These are phyloP conservation scores for Digitonthophagus gazella DNA, from an alignment of 2,888 invertebrate species.

Conservation along the genomic window DNA sequence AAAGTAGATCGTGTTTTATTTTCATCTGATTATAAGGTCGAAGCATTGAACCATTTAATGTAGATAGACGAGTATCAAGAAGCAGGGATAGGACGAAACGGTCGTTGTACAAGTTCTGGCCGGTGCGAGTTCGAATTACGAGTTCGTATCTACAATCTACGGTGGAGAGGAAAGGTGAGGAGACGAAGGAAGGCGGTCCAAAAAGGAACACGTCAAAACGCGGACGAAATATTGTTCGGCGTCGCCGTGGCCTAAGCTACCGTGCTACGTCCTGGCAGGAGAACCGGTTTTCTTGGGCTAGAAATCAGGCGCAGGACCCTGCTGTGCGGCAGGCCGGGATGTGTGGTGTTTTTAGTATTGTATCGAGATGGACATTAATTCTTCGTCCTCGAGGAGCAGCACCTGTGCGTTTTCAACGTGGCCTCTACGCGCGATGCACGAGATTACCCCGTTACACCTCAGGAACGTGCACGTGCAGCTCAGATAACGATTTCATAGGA, in stretches of 20 bases:
- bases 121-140: constrained; percentile 4
- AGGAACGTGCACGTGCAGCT: constrained; percentile 24
- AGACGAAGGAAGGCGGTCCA: constrained; percentile 1
- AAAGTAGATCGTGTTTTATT: no score
- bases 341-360: constrained; percentile 14
- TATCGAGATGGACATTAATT: constrained; percentile 16
- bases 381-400: background rate
- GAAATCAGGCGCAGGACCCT: constrained; percentile 4
- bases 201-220: constrained; percentile 6
- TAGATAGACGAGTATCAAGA: background rate
- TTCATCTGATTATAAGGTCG: background rate
- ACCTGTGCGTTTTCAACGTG: background rate
- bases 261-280: constrained; percentile 10
- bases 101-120: background rate
- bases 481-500: constrained; percentile 25
- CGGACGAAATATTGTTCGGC: constrained; percentile 15
- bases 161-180: background rate
- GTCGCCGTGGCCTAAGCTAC: background rate
- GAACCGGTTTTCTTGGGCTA: constrained; percentile 7
- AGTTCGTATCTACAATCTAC: constrained; percentile 10
- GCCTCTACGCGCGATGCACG: constrained; percentile 18
- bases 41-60: background rate
- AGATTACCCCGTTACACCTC: constrained; percentile 23
- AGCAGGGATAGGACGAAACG: background rate
- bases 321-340: background rate